Base-by-base conservation (phyloP, 92 coral and sea anemone species). In the Isaurus tuberculatus region DNA sequence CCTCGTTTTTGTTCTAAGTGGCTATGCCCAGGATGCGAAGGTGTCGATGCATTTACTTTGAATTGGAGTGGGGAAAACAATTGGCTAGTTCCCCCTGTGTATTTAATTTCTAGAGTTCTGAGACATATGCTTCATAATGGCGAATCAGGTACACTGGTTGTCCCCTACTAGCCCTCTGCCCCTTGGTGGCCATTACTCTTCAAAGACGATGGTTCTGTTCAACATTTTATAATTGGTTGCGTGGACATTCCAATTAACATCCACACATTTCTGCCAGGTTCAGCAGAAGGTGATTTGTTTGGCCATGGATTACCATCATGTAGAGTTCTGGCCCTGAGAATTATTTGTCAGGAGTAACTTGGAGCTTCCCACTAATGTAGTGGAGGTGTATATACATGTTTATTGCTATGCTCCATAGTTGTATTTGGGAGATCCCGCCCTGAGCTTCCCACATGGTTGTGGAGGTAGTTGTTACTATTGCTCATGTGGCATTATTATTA, bases 41-140 rank as follows among this genome's bases (percentile, higher is more conserved):
- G 79, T 25, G 89, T 89, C 33, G 92, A 91, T 86, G 90, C 92
- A 55, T 89, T 91, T 53, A 86, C 92, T 44, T 28, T 79, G 58
- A 49, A 72, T 40, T 91, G 92, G 92, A 67, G 32, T 23, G 89
- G 89, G n/a, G n/a, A n/a, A n/a, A n/a, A n/a, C n/a, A n/a, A n/a
- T n/a, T n/a, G n/a, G n/a, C n/a, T n/a, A n/a, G n/a, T n/a, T n/a
- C n/a, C n/a, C n/a, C n/a, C n/a, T n/a, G n/a, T n/a, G n/a, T n/a
- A n/a, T n/a, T n/a, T 87, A 28, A 57, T 89, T 65, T 58, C 87
- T 40, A 42, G 83, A 33, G 83, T 87, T 29, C 27, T 82, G 65
- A 84, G 71, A 25, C 95, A 92, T 80, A 89, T 92, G 95, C 17
- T 48, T 36, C 15, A 6, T 1, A 87, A 88, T 51, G 57, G 58